phyloP scores from a whole-genome alignment of 2,113 vertebrate species.

The Rynchops niger region DNA sequence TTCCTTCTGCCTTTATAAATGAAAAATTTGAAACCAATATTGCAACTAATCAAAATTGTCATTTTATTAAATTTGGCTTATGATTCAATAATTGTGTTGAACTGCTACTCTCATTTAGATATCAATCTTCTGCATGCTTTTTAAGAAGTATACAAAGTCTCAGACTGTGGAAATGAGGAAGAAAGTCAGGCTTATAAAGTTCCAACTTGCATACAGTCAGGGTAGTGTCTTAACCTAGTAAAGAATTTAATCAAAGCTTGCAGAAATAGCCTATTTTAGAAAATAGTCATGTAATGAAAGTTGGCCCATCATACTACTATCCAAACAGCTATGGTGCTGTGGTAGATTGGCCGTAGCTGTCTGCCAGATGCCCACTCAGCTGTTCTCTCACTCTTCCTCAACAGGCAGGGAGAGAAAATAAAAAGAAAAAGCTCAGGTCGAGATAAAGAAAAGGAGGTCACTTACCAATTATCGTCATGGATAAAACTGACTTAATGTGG shows the following conservation, averaged over 20 bases:
- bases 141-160: background rate
- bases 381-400: background rate
- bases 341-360: background rate
- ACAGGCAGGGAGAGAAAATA: background rate
- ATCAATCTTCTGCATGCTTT: background rate
- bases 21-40: slow-evolving; percentile 34
- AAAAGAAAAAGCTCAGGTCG: background rate
- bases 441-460: background rate
- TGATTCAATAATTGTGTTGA: slow-evolving; percentile 28
- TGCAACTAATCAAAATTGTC: background rate
- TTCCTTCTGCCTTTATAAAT: background rate
- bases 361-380: background rate
- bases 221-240: background rate
- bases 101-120: background rate
- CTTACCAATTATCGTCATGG: background rate
- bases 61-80: slow-evolving; percentile 33
- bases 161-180: background rate
- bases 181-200: background rate
- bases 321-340: background rate
- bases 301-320: background rate
- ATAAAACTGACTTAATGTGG: background rate
- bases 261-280: background rate
- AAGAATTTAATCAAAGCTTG: background rate
- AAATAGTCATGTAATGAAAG: background rate
- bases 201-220: background rate